Conservation (phyloP, 2,888 invertebrate genomes). For the Hydrotaea cyrtoneurina region DNA sequence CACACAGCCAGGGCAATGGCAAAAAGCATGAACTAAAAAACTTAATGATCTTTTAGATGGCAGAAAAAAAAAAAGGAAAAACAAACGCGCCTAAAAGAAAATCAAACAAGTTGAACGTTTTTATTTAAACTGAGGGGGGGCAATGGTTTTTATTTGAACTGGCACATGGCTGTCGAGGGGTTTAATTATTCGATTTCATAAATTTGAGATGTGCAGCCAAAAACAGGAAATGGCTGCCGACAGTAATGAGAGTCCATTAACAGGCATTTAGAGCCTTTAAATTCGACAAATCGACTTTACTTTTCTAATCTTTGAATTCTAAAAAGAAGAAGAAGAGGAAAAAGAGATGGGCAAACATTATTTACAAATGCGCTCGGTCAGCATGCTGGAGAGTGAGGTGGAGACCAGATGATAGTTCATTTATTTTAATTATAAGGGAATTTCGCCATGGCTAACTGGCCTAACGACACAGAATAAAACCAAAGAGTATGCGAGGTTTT, state of each 20-base stretch:
- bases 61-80: constrained; percentile 63
- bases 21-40: not conserved
- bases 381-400: too few relatives aligned
- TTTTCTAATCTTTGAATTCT: too few relatives aligned
- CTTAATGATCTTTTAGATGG: constrained; percentile 53
- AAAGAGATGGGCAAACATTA: too few relatives aligned
- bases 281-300: too few relatives aligned
- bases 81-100: constrained; percentile 69
- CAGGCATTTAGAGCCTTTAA: not conserved
- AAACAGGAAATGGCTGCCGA: not conserved
- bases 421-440: constrained; percentile 19
- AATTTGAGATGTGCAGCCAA: not conserved
- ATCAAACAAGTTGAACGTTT: not conserved
- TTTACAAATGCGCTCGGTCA: too few relatives aligned
- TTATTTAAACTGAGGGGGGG: too few relatives aligned
- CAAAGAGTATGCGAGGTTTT: too few relatives aligned
- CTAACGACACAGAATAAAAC: too few relatives aligned
- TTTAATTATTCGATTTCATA: not conserved
- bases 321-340: too few relatives aligned
- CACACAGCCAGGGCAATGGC: constrained; percentile 19
- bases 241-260: not conserved
- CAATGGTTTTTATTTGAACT: too few relatives aligned
- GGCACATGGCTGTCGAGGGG: not conserved
- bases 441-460: not conserved
- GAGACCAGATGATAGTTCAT: not conserved